Evolutionary conservation across 2,888 invertebrate genomes (phyloP), one percentile per base, ranked within the genome.

Genomic region (Eupithecia inturbata): DNA sequence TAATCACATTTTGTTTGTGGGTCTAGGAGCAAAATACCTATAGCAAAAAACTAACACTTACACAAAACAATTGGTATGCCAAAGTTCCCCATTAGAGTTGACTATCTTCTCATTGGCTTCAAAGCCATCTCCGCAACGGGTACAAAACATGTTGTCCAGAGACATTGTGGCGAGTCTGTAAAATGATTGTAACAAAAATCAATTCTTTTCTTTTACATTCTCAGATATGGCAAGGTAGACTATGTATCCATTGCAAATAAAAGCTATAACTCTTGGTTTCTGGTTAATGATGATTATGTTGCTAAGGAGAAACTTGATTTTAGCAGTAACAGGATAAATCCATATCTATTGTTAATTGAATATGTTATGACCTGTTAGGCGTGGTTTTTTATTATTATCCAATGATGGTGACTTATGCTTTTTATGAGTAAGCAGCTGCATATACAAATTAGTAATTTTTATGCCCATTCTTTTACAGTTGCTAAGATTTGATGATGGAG

Each of bases 51-150:
- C 12, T 19, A 36, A 33, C 63, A 68, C 67, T 96, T 95, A 99
- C 99, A 99, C 99, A 95, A 99, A 99, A 91, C 99, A 99, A 85
- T 98, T 98, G 7, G 98, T 98, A 95, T 99, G 99, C 99, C 99
- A 99, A 62, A 99, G 96, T 92, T 99, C 99, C 73, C 99, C 99
- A 87, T 98, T 98, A 0, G 99, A 99, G 92, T 99, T 99, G 74
- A 99, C 99, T 88, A 99, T 99, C 92, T 99, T 99, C 91, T 99
- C 99, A 88, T 99, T 97, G 28, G 98, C 96, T 85, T 98, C 98
- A 93, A 99, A 99, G 6, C 99, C 99, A 86, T 99, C 99, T 77
- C 97, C 97, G 93, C 99, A 99, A 74, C 99, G 97, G 86, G 98
- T 97, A 94, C 99, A 99, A 87, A 97, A 96, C 97, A 99, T 99